A percentile compares a stretch with the other conserved stretches of the same genome.
These are phyloP conservation scores for Poecilobothrus nobilitatus DNA, from an alignment of 2,888 invertebrate species.

Conservation along the genomic window DNA sequence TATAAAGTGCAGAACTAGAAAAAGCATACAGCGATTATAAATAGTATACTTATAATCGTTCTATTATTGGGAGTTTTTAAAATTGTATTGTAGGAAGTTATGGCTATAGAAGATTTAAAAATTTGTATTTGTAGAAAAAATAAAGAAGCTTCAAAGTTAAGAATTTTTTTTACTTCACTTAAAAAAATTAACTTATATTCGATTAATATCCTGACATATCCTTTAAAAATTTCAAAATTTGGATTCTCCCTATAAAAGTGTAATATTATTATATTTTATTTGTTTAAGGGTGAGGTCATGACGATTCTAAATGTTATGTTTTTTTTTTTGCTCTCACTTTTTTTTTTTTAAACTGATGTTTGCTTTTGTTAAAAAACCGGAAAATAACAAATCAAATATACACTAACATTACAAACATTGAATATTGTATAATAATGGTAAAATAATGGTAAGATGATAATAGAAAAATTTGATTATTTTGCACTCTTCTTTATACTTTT, in stretches of 20 bases:
- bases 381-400: constrained; percentile 3
- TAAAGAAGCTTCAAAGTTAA: no score
- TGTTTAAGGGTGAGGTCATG: neutral
- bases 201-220: no score
- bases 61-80: no score
- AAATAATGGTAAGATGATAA: constrained; percentile 6
- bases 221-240: no score
- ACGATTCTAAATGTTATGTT: neutral
- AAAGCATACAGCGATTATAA: no score
- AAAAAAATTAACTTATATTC: no score
- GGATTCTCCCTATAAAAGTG: neutral
- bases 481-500: neutral
- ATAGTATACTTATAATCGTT: no score
- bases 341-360: neutral
- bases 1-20: no score
- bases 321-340: neutral
- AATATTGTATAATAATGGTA: neutral
- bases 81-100: no score
- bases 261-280: neutral
- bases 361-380: constrained; percentile 1
- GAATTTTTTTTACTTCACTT: no score
- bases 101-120: no score
- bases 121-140: no score
- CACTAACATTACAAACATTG: neutral
- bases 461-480: constrained; percentile 6